Evolutionary conservation across 2,888 invertebrate genomes (phyloP).

Genomic region (Caradrina clavipalpis): DNA sequence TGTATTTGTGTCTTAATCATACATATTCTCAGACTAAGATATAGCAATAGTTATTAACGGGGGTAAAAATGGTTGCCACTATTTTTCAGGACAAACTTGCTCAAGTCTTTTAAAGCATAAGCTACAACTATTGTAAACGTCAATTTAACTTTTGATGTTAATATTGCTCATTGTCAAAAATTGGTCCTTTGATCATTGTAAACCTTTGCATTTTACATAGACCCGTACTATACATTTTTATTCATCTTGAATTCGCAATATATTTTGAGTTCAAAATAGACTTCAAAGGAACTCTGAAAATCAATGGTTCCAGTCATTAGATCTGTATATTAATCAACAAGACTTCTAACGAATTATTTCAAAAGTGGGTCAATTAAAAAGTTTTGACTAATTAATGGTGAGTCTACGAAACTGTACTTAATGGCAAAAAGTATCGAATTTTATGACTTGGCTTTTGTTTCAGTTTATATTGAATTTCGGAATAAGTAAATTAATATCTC

Average conservation of each 20-base stretch:
- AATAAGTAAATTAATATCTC: constrained; percentile 29
- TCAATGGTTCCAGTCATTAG: constrained; percentile 22
- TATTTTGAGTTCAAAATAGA: not conserved
- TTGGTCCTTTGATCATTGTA: not conserved
- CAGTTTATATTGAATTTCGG: constrained; percentile 35
- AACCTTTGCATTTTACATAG: no score
- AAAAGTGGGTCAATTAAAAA: constrained; percentile 61
- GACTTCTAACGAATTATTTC: constrained; percentile 39
- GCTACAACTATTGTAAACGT: no score
- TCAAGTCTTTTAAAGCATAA: no score
- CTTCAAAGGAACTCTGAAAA: constrained; percentile 17
- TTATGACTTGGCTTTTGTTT: constrained; percentile 43
- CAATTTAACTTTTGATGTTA: no score
- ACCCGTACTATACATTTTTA: no score
- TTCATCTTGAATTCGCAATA: not conserved
- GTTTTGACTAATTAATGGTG: constrained; percentile 56
- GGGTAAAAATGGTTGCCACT: no score
- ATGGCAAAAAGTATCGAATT: constrained; percentile 50
- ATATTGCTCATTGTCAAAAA: not conserved
- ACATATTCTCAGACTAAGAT: no score
- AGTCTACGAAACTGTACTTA: constrained; percentile 25
- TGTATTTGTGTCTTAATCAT: no score
- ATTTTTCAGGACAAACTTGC: no score
- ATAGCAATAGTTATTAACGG: no score
- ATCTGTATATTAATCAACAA: constrained; percentile 51